Percentiles rank a stretch among this genome's conserved stretches.
phyloP scores from a whole-genome alignment of 2,113 vertebrate genomes.

The Caretta caretta region DNA sequence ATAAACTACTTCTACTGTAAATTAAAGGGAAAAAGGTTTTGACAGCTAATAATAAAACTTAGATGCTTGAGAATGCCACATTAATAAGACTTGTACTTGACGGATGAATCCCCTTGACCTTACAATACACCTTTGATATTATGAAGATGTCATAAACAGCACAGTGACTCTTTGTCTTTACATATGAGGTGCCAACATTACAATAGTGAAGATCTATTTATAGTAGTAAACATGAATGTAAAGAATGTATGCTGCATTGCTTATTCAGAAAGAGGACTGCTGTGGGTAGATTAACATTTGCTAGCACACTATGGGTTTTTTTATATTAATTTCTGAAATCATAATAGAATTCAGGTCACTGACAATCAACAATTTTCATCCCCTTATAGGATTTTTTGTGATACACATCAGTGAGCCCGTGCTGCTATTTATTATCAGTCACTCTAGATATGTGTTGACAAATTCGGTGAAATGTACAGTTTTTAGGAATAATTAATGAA shows the following conservation, averaged over 20 bases:
- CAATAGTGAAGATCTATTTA: neutral
- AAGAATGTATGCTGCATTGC: neutral
- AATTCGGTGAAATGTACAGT: neutral
- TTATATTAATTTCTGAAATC: slow-evolving; percentile 2
- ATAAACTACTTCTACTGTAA: slow-evolving; percentile 30
- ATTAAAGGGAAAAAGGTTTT: slow-evolving; percentile 40
- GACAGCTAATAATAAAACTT: slow-evolving; percentile 60
- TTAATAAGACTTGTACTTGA: slow-evolving; percentile 44
- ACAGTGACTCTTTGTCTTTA: slow-evolving; percentile 3
- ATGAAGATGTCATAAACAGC: slow-evolving; percentile 21
- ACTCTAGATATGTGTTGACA: neutral
- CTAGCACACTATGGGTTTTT: neutral
- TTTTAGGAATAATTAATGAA: neutral
- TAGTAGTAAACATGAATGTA: slow-evolving; percentile 12
- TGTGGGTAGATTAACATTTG: neutral
- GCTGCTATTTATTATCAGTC: neutral
- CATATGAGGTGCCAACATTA: slow-evolving; percentile 4
- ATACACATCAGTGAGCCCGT: neutral
- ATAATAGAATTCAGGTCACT: slow-evolving; percentile 32
- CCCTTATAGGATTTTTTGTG: neutral
- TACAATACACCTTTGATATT: slow-evolving; percentile 20
- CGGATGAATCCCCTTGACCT: slow-evolving; percentile 36
- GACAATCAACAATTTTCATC: neutral
- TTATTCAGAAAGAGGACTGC: neutral
- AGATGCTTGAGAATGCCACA: slow-evolving; percentile 16